Base-by-base conservation (phyloP, 2,113 vertebrate genomes). In the Serilophus lunatus region DNA sequence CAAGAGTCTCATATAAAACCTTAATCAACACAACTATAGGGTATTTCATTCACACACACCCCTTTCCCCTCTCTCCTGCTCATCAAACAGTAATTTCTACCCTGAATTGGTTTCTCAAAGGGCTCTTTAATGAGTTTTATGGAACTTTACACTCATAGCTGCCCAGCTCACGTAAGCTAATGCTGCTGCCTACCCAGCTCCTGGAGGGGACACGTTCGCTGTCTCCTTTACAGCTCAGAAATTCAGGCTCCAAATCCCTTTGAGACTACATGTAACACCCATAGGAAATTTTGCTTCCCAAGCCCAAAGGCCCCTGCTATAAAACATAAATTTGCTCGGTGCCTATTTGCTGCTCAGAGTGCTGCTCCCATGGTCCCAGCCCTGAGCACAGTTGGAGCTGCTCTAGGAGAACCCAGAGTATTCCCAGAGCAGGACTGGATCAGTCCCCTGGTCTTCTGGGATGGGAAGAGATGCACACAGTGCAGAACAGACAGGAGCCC, bases 1-100 rank as follows among this genome's bases (percentile, higher is more conserved):
- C 71, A 82, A 69, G 59, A 59, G 45, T 66, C 45, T 68, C 56
- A 60, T 57, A 77, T 83, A 91, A 93, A 91, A 83, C 80, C 76
- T 38, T 49, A 82, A 90, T 92, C 88, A 94, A 96, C 93, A 94
- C 25, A 93, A 92, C 80, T 79, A 85, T 94, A 94, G 95, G 77
- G 76, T 64, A 83, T 94, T 97, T 86, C 49, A 71, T 81, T 92
- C 80, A 81, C 35, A 17, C 10, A 3, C 54, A 33, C 38, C 12
- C 61, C 31, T 71, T 82, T 47, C 18, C 19, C 24, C 45, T n/a
- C 25, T 63, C 56, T 90, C 64, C 50, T 74, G 65, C 91, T 94
- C 91, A 94, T 92, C 94, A 92, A 93, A 94, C 88, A 84, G 72
- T 66, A 85, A 91, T 93, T 94, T 92, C 83, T 92, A 47, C 29